Percentiles rank a stretch among this genome's conserved stretches.
phyloP scores from a whole-genome alignment of 1,140 invertebrate genomes.

The Drosophila willistoni region DNA sequence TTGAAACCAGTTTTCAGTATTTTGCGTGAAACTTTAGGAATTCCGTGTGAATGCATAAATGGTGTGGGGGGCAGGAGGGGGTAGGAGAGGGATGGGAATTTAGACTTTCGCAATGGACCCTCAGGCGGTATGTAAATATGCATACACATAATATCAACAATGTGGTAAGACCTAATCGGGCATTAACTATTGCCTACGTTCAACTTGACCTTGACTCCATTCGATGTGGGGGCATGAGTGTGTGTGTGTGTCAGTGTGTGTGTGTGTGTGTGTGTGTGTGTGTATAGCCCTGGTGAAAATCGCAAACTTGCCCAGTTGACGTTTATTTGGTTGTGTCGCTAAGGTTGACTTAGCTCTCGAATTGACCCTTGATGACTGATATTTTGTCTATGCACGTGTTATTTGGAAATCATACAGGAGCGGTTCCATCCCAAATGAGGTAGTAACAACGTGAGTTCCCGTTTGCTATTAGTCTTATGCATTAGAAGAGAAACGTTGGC shows the following conservation, averaged over 20 bases:
- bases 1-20: conserved; percentile 52
- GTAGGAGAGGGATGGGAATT: background rate
- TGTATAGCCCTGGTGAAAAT: conserved; percentile 36
- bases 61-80: background rate
- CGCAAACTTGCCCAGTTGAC: conserved; percentile 40
- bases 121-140: conserved; percentile 32
- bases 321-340: background rate
- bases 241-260: background rate
- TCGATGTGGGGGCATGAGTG: conserved; percentile 9
- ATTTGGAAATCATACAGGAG: conserved; percentile 1
- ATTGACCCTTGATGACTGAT: background rate
- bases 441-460: no score
- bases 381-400: conserved; percentile 20
- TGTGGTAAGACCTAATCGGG: conserved; percentile 57
- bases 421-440: background rate
- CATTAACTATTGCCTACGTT: conserved; percentile 31
- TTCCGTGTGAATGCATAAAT: conserved; percentile 35
- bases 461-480: no score
- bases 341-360: conserved; percentile 1
- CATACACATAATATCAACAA: conserved; percentile 36
- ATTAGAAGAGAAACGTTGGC: no score
- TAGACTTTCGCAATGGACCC: conserved; percentile 58
- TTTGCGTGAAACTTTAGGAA: conserved; percentile 61
- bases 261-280: background rate
- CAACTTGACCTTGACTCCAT: conserved; percentile 68